These are phyloP conservation scores for Pterocles burchelli DNA, from an alignment of 2,113 vertebrate genomes.

Conservation along the genomic window DNA sequence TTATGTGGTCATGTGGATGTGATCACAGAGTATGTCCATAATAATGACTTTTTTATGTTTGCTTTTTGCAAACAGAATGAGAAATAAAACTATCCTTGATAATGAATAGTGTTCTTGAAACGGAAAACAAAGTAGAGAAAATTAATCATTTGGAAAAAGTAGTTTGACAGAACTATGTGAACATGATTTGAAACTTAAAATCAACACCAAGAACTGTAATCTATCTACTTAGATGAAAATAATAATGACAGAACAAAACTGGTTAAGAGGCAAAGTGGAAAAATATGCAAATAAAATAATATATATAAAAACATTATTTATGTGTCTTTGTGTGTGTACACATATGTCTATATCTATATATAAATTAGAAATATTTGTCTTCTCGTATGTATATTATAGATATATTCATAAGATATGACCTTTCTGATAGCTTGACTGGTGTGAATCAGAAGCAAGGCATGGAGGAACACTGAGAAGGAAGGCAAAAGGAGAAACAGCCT, in stretches of 20 bases:
- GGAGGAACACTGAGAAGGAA: neutral
- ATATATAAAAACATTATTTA: neutral
- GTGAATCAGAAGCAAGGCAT: neutral
- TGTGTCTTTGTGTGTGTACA: neutral
- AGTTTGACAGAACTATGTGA: neutral
- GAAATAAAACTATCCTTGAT: neutral
- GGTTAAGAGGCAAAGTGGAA: neutral
- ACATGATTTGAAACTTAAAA: neutral
- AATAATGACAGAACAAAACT: neutral
- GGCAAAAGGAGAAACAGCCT: neutral
- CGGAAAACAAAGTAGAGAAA: neutral
- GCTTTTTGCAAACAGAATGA: neutral
- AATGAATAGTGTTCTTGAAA: neutral
- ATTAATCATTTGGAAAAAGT: neutral
- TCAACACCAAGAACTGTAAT: neutral
- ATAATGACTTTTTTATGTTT: accelerated
- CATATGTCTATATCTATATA: neutral
- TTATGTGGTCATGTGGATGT: neutral
- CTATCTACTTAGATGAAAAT: neutral
- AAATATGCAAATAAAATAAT: neutral
- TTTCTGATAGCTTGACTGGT: neutral
- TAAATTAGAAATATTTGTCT: neutral
- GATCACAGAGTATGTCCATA: neutral
- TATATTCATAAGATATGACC: neutral
- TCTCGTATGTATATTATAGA: neutral